Evolutionary conservation across 2,888 invertebrate species (phyloP), one percentile per base, ranked within the genome.

Genomic region (Tipula unca): DNA sequence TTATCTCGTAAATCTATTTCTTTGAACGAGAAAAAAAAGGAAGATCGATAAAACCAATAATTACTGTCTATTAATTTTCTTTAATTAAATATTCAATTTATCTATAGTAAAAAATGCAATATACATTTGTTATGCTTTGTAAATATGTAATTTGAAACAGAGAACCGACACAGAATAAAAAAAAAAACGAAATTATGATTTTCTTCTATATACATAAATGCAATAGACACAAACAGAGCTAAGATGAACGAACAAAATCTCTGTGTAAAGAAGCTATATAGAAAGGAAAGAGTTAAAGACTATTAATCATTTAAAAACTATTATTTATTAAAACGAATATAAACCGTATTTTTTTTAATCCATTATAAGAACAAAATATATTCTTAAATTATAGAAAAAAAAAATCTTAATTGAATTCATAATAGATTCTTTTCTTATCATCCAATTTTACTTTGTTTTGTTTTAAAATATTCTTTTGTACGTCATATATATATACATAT

Each of bases 271-370:
- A 69, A 69, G 69, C 69, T 69, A n/a, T n/a, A n/a, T n/a, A 69
- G 69, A 69, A 69, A 69, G 25, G 25, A 69, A 69, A 69, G 69
- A 69, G 69, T 69, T 69, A 25, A 69, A 69, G 69, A 69, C 69
- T 69, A 69, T 69, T 69, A 69, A 69, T 69, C 69, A 69, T 69
- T 69, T 69, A 69, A 69, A 69, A 69, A 69, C 69, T 69, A 69
- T 69, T 69, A 69, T 69, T 69, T 69, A 69, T 69, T 69, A 69
- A 69, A 69, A 69, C 4, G n/a, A 17, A 48, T 48, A 48, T 10
- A 39, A 13, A 4, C 10, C 10, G 2, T 39, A 10, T 39, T 39
- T 17, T 48, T 25, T 25, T 69, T 69, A 69, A 69, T 69, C 69
- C 69, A 69, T 69, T 69, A 25, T 69, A 69, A 69, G 25, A 69